These are phyloP conservation scores for Moxostoma hubbsi DNA, from an alignment of 2,797 vertebrate genomes.

Conservation along the genomic window DNA sequence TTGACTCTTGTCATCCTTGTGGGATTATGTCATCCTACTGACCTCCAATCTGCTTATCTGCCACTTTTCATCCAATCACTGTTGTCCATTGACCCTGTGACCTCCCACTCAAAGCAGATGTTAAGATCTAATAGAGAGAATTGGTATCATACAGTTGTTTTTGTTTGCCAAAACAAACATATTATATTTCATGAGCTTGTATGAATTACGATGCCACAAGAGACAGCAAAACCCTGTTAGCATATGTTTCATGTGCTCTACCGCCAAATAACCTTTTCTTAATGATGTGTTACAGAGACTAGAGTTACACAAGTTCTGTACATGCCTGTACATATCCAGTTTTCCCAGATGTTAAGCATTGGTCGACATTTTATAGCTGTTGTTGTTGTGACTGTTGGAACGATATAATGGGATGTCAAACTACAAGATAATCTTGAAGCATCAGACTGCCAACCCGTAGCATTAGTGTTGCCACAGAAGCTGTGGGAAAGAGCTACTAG, in stretches of 20 bases:
- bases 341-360: conserved; percentile 9
- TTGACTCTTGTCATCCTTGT: conserved; percentile 34
- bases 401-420: conserved; percentile 17
- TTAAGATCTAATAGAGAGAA: conserved; percentile 28
- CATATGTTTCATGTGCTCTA: background rate
- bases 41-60: conserved; percentile 49
- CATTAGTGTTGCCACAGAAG: conserved; percentile 7
- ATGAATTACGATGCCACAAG: background rate
- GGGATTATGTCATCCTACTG: conserved; percentile 57
- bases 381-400: conserved; percentile 42
- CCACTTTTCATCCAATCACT: conserved; percentile 48
- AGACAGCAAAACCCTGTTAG: conserved; percentile 14
- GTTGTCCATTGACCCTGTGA: conserved; percentile 39
- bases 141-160: conserved; percentile 19
- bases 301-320: conserved; percentile 1
- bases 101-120: conserved; percentile 31
- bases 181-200: background rate
- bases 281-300: background rate
- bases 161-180: conserved; percentile 29
- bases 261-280: background rate
- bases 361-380: background rate
- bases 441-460: conserved; percentile 19
- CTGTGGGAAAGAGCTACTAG: background rate
- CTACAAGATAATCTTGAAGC: conserved; percentile 26
- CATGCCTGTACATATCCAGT: conserved; percentile 23